A percentile compares a stretch with the other conserved stretches of the same genome.
Evolutionary conservation across 2,888 invertebrate genomes (phyloP).

Genomic region (Exephanes ischioxanthus): DNA sequence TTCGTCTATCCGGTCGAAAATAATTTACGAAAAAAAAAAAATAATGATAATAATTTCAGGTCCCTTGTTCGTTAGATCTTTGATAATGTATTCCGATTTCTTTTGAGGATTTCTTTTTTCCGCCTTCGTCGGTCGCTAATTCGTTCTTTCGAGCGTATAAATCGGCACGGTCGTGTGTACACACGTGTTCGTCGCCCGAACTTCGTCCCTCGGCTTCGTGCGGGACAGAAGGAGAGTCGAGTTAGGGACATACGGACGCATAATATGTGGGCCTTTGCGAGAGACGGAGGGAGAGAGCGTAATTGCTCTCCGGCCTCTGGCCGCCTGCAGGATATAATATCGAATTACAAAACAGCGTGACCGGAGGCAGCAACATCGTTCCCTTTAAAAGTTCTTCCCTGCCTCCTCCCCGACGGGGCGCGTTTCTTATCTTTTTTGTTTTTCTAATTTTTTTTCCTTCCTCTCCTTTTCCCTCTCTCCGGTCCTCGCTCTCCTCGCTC

Average conservation of each 20-base stretch:
- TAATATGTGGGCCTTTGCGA: constrained; percentile 26
- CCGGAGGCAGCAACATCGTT: constrained; percentile 46
- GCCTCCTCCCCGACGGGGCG: constrained; percentile 4
- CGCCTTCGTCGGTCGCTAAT: background rate
- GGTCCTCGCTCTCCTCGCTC: background rate
- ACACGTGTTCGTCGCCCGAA: constrained; percentile 38
- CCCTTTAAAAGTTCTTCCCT: constrained; percentile 35
- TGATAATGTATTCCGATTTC: constrained; percentile 8
- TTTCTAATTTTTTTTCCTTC: constrained; percentile 13
- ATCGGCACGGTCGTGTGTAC: constrained; percentile 42
- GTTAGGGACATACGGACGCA: constrained; percentile 17
- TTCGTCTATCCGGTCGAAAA: background rate
- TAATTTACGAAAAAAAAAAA: background rate
- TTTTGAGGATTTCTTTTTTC: constrained; percentile 18
- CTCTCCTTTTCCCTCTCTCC: constrained; percentile 14
- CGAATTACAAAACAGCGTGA: constrained; percentile 62
- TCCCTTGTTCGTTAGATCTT: background rate
- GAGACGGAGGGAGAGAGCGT: background rate
- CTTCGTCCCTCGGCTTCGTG: constrained; percentile 13
- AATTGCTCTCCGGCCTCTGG: constrained; percentile 20
- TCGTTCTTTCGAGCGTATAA: constrained; percentile 26
- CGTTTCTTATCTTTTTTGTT: constrained; percentile 49
- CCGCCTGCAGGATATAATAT: constrained; percentile 44
- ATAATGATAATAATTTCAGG: background rate
- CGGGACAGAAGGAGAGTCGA: background rate